A percentile compares a stretch with the other conserved stretches of the same genome.
Evolutionary conservation across 2,888 invertebrate species (phyloP).

Genomic region (Synergus japonicus): DNA sequence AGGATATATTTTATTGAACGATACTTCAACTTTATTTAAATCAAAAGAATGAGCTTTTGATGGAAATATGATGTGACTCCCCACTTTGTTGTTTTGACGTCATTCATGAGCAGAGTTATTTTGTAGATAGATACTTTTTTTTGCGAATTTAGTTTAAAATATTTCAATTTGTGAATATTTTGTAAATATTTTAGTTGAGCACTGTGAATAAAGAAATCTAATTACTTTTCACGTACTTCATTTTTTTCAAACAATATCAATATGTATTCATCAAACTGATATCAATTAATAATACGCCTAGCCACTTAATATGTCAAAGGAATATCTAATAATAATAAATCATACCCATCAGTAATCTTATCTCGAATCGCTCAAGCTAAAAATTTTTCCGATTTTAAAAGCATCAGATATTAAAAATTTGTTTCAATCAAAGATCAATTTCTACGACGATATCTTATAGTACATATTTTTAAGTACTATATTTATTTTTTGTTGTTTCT

Average conservation of each 20-base stretch:
- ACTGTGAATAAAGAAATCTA: not conserved
- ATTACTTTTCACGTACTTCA: not conserved
- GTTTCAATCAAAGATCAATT: too few species aligned
- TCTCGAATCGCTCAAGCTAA: too few species aligned
- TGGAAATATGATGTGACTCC: conserved; percentile 4
- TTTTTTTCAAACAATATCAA: not conserved
- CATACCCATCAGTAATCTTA: not conserved
- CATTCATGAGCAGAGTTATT: not conserved
- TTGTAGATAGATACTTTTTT: not conserved
- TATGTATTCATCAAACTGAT: not conserved
- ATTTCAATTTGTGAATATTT: not conserved
- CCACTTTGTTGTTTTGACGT: conserved; percentile 6
- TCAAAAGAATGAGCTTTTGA: conserved; percentile 14
- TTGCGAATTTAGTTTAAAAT: not conserved
- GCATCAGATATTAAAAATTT: too few species aligned
- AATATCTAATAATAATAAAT: not conserved
- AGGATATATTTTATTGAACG: not conserved
- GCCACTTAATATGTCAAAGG: not conserved
- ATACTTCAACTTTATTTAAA: not conserved
- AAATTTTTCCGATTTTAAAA: too few species aligned
- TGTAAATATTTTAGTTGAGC: not conserved
- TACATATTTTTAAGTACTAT: not conserved
- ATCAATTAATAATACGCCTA: not conserved
- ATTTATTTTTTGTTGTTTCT: not conserved
- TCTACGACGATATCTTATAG: too few species aligned